Conservation (phyloP, 2,113 vertebrate species). For the Sphyrna mokarran region DNA sequence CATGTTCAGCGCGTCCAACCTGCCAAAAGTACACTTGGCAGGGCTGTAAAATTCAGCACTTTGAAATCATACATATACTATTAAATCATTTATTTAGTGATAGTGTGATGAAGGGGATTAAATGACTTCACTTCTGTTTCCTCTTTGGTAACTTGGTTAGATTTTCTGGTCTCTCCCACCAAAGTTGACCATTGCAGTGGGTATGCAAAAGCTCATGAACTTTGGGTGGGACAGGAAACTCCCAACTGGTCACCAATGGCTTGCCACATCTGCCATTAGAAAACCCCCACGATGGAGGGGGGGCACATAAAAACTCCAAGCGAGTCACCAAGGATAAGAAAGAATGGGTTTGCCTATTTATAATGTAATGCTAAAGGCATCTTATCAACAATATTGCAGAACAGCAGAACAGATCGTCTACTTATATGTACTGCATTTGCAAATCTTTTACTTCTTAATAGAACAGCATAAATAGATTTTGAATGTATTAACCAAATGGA, state of each 20-base stretch:
- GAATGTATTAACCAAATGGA: background rate
- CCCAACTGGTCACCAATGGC: no score
- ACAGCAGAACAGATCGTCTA: background rate
- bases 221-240: no score
- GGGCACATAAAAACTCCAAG: conserved; percentile 49
- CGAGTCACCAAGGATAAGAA: conserved; percentile 66
- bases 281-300: no score
- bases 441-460: background rate
- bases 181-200: no score
- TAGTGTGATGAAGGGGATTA: conserved; percentile 53
- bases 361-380: conserved; percentile 54
- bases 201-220: no score
- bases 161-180: no score
- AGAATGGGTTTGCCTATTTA: conserved; percentile 69
- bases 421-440: background rate
- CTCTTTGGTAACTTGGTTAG: conserved; percentile 44
- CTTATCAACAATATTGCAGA: conserved; percentile 46
- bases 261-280: no score
- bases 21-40: no score
- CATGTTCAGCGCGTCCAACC: no score
- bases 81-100: conserved; percentile 59
- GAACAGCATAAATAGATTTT: background rate
- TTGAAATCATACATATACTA: conserved; percentile 47
- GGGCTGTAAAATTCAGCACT: no score
- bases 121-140: conserved; percentile 53